Base-by-base conservation (phyloP, 2,888 invertebrate species). In the Deroplatys truncata region DNA sequence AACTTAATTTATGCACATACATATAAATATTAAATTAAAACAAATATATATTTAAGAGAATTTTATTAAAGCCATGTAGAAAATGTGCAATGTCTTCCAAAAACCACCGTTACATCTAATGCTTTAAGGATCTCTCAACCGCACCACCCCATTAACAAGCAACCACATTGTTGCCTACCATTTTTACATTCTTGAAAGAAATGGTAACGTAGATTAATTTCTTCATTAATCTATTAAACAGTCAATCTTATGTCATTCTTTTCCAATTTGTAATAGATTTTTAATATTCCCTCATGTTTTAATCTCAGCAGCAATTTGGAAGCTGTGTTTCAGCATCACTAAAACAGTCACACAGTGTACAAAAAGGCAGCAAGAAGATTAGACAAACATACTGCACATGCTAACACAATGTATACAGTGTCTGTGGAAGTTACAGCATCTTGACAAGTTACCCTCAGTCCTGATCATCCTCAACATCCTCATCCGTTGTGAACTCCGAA, bases 401-500 rank as follows among this genome's bases (percentile, higher is more conserved):
- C 56, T 72, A 72, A 72, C 56, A 72, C 56, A 72, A 72, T 7
- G 25, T 72, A 72, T 72, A 72, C 16, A 72, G 56, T 72, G 56
- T 20, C 56, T 72, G 56, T 72, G 56, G 56, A 72, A 72, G 56
- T 25, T 25, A 72, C 56, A 72, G 56, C 56, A 72, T 72, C 56
- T 20, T 72, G 56, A 72, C 56, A 72, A 72, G 56, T 72, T 72
- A 72, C 56, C 56, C 56, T 89, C 88, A 90, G 82, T 88, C 86
- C 91, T 93, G 93, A 92, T 94, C 94, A 91, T 95, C 95, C 91
- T 95, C 95, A 91, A 95, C 94, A 92, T 96, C 96, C 92, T 96
- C 96, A 92, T 96, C 96, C 43, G 96, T 96, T 72, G 96, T 95
- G 92, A 95, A 96, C 92, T 96, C 96, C 90, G 96, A 96, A 86